phyloP scores from a whole-genome alignment of 64 coral and sea anemone species.

The Montipora sp. region DNA sequence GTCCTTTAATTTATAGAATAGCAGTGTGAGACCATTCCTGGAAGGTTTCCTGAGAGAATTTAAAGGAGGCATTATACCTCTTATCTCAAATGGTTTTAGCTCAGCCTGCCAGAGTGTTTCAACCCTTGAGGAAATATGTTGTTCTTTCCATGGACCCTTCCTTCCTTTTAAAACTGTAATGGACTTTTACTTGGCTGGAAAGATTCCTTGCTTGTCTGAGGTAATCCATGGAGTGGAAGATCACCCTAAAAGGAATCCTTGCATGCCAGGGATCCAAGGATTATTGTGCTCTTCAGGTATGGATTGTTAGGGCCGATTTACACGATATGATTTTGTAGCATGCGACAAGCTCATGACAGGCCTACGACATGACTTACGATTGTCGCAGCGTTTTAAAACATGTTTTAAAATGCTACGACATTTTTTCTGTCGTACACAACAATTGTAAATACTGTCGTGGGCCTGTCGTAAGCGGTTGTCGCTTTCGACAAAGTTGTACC shows the following conservation, averaged over 20 bases:
- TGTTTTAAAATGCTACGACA: too few relatives aligned
- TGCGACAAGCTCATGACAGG: too few relatives aligned
- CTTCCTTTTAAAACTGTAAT: constrained; percentile 70
- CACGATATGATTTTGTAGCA: too few relatives aligned
- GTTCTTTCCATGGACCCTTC: constrained; percentile 25
- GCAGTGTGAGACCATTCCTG: constrained; percentile 29
- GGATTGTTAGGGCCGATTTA: too few relatives aligned
- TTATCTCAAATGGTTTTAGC: constrained; percentile 17
- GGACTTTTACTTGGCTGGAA: constrained; percentile 54
- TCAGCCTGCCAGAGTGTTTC: neutral
- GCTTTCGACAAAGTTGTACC: too few relatives aligned
- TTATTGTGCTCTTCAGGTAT: constrained; percentile 74
- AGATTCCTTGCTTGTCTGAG: neutral
- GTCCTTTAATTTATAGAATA: constrained; percentile 29
- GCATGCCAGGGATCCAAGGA: constrained; percentile 31
- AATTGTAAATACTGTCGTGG: too few relatives aligned
- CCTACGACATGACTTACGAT: too few relatives aligned
- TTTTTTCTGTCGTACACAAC: neutral
- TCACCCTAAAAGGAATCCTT: constrained; percentile 1
- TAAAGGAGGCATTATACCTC: constrained; percentile 66
- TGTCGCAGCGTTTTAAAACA: too few relatives aligned
- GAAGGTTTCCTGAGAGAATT: constrained; percentile 48
- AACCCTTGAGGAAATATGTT: neutral
- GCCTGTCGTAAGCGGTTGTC: too few relatives aligned
- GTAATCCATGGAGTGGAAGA: neutral